Conservation (phyloP, 2,888 invertebrate genomes). For the Synergus laeviventris region DNA sequence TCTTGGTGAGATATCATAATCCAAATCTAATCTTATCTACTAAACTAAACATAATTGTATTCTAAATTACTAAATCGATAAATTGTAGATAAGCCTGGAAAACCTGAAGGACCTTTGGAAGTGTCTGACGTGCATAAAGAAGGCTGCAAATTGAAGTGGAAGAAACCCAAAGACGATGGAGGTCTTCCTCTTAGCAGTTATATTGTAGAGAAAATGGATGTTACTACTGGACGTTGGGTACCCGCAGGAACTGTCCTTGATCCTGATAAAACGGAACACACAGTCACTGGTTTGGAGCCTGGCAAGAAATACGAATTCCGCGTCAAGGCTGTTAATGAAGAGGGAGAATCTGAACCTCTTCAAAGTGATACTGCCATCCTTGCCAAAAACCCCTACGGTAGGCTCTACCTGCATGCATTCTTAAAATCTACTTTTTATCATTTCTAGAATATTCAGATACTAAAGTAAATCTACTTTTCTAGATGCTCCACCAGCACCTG, state of each 20-base stretch:
- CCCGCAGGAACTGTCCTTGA: conserved; percentile 88
- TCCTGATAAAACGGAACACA: conserved; percentile 88
- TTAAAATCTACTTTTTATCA: neutral
- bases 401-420: conserved; percentile 1
- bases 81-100: conserved; percentile 85
- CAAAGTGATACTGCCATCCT: conserved; percentile 91
- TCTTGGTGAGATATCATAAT: conserved; percentile 78
- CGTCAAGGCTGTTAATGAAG: conserved; percentile 96
- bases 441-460: neutral
- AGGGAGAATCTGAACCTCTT: conserved; percentile 97
- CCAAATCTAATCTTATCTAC: neutral
- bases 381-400: conserved; percentile 98
- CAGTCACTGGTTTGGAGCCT: conserved; percentile 92
- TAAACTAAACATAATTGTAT: neutral
- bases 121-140: conserved; percentile 94
- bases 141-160: conserved; percentile 95
- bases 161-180: conserved; percentile 96
- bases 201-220: conserved; percentile 96
- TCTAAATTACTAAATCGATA: neutral
- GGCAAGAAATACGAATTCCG: conserved; percentile 98
- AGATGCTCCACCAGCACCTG: conserved; percentile 90
- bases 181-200: conserved; percentile 94
- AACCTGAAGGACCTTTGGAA: conserved; percentile 94
- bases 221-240: conserved; percentile 90
- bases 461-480: conserved; percentile 34